Base-by-base conservation (phyloP, 2,113 vertebrate genomes). In the Oreochromis niloticus region DNA sequence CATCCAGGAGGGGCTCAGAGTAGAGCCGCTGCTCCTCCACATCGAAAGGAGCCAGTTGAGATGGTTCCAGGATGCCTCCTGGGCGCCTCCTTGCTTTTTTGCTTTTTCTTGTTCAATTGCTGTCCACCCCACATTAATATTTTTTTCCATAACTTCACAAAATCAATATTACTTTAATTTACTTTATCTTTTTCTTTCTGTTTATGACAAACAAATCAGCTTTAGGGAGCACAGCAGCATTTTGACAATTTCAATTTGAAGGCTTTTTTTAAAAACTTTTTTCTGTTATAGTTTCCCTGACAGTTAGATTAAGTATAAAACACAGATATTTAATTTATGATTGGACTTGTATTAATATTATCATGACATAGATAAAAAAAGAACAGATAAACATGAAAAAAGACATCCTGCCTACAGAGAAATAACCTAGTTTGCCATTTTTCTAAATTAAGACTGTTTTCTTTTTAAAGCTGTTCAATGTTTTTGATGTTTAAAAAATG, bases 401-500 rank as follows among this genome's bases (percentile, higher is more conserved):
- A 83, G 55, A 57, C 59, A 78, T 50, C 9, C 75, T 83, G 80
- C 89, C 81, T 79, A 52, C 54, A 66, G 88, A 87, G 83, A 89
- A 55, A 73, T 63, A 84, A 86, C 83, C 85, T n/a, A 86, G 81
- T 89, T 86, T 27, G 80, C n/a, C 7, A 12, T 50, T 75, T 75
- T 50, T 24, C 43, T 50, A 32, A 75, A 78, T 50, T 13, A 46
- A 79, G 9, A 32, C 59, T 30, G 73, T 84, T 84, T 89, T 34
- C 19, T 66, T 66, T 83, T 90, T 85, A 88, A 73, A 87, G 30
- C 36, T 27, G 17, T 39, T 39, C 13, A 22, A 16, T 17, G 79
- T 57, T 78, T 91, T 88, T 86, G 83, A 89, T 85, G 87, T 81
- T 68, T 54, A 7, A 88, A 83, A 50, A 30, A 50, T 10, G 1